Evolutionary conservation across 1,140 invertebrate species (phyloP).

Genomic region (Camponotus floridanus): DNA sequence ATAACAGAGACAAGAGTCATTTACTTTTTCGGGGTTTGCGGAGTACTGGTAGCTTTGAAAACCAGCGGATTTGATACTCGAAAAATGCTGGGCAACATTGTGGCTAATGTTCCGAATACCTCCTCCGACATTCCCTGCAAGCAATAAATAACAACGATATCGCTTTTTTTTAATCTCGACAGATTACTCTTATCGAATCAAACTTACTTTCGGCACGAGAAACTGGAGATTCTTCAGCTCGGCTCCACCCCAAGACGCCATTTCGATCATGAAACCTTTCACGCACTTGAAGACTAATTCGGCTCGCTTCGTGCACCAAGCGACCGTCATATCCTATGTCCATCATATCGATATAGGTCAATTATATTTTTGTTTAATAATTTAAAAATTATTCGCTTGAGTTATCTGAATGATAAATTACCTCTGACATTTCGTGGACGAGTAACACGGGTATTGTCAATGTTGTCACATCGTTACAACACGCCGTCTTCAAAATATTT

Average conservation of each 20-base stretch:
- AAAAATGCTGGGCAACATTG: slow-evolving; percentile 96
- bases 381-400: slow-evolving; percentile 21
- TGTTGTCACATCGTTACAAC: slow-evolving; percentile 96
- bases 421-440: slow-evolving; percentile 97
- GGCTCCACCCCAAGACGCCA: slow-evolving; percentile 96
- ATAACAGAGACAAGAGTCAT: slow-evolving; percentile 51
- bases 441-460: slow-evolving; percentile 97
- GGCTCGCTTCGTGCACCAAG: slow-evolving; percentile 97
- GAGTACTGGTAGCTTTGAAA: slow-evolving; percentile 86
- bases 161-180: background rate
- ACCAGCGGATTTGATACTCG: slow-evolving; percentile 95
- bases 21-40: slow-evolving; percentile 85
- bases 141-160: slow-evolving; percentile 74
- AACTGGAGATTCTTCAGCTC: slow-evolving; percentile 96
- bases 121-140: slow-evolving; percentile 94
- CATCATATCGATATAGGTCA: slow-evolving; percentile 40
- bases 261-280: slow-evolving; percentile 99
- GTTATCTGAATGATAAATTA: slow-evolving; percentile 78
- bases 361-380: slow-evolving; percentile 14
- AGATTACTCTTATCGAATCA: slow-evolving; percentile 17
- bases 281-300: slow-evolving; percentile 99
- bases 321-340: slow-evolving; percentile 96
- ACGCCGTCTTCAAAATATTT: slow-evolving; percentile 97
- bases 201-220: slow-evolving; percentile 90
- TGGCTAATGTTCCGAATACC: slow-evolving; percentile 93